Percentiles rank a stretch among this genome's conserved stretches.
Conservation (phyloP, 2,888 invertebrate species). For the Dromius quadrimaculatus region DNA sequence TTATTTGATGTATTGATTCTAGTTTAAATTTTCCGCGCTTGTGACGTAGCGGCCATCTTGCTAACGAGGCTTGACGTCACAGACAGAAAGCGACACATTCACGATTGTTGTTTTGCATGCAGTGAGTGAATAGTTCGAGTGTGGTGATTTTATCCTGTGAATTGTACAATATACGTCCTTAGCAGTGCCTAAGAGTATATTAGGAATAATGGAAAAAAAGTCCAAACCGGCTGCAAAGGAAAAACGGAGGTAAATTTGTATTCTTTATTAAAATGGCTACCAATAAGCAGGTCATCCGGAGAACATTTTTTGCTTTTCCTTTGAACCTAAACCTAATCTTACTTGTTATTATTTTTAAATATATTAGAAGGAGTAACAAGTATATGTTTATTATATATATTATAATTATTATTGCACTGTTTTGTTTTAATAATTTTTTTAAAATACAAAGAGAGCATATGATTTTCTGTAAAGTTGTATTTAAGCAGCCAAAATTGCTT, state of each 20-base stretch:
- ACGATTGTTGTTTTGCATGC: conserved; percentile 58
- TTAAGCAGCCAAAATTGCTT: neutral
- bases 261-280: conserved; percentile 49
- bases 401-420: too few relatives aligned
- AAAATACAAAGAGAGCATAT: too few relatives aligned
- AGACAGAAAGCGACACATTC: conserved; percentile 60
- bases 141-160: conserved; percentile 46
- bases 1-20: neutral
- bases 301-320: neutral
- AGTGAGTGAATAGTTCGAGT: conserved; percentile 55
- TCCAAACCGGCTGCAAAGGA: conserved; percentile 69
- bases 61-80: conserved; percentile 57
- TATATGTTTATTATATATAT: too few relatives aligned
- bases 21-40: neutral
- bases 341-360: too few relatives aligned
- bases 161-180: conserved; percentile 62
- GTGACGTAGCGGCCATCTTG: conserved; percentile 43
- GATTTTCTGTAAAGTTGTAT: too few relatives aligned
- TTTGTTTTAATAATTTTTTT: too few relatives aligned
- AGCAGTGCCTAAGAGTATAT: conserved; percentile 66
- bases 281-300: conserved; percentile 47
- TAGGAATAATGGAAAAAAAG: conserved; percentile 62
- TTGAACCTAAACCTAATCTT: too few relatives aligned
- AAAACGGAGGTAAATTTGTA: conserved; percentile 75
- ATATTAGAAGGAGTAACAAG: too few relatives aligned